Base-by-base conservation (phyloP, 64 coral and sea anemone species). In the Montipora foliosa region DNA sequence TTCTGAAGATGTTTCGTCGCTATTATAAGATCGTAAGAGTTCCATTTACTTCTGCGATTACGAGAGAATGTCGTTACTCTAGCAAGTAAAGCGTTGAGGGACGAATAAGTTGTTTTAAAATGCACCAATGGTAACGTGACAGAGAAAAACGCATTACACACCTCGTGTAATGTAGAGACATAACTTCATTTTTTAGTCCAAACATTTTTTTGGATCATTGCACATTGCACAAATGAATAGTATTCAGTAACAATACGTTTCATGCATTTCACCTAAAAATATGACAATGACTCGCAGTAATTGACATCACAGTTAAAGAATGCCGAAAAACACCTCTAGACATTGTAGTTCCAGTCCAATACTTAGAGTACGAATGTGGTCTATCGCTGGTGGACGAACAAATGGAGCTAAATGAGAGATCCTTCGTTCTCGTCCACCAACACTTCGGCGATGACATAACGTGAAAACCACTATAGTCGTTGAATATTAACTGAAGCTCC, bases 11-110 rank as follows among this genome's bases (percentile, higher is more conserved):
- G 77, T 79, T 79, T 79, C 77, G 45, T 79, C 77, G 77, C 77
- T 79, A 79, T 79, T n/a, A 50, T 79, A 79, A 79, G 77, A 79
- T 79, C 77, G 77, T 79, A 48, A 79, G 77, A 79, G 77, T 79
- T 79, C 77, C 77, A 79, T 50, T 79, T 79, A 79, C 12, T 49
- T 79, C 46, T 3, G 77, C 45, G 77, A 49, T 79, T 79, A 79
- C 45, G 77, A 79, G 77, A 79, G 15, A 79, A 79, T 50, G 77
- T 79, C 77, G 77, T 79, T 49, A 14, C 77, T 79, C 77, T 79
- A 48, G 77, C 67, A 71, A 71, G 67, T 71, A 71, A 71, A 71
- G 67, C 67, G 67, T 71, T 71, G 6, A 71, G 14, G 77, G 77
- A 79, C 77, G 77, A 79, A 8, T 46, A 79, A 79, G 77, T 79